Conservation (phyloP, 2,113 vertebrate species). For the Sakesphorus luctuosus region DNA sequence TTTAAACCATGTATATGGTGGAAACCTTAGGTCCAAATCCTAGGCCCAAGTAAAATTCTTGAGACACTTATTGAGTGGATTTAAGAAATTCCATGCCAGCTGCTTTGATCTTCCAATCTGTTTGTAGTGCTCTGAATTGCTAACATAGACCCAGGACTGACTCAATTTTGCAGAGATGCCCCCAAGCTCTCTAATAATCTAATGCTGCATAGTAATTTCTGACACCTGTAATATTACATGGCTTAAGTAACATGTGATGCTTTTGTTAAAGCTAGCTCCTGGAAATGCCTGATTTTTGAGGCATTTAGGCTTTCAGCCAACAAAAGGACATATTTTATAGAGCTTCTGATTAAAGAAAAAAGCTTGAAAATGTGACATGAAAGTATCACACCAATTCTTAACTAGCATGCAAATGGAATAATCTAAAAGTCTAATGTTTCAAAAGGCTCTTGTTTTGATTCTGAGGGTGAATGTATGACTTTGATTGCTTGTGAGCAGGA, state of each 20-base stretch:
- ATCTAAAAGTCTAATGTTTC: slow-evolving; percentile 30
- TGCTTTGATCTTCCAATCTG: neutral
- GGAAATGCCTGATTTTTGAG: neutral
- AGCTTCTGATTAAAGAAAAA: slow-evolving; percentile 4
- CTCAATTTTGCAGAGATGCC: neutral
- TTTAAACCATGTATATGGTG: neutral
- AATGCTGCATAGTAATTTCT: neutral
- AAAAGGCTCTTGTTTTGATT: slow-evolving; percentile 3
- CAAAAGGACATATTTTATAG: neutral
- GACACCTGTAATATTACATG: neutral
- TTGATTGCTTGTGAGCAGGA: neutral
- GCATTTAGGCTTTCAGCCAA: neutral
- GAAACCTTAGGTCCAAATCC: neutral
- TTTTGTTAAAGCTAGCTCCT: neutral
- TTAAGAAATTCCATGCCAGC: neutral
- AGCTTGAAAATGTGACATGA: neutral
- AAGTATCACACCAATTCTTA: neutral
- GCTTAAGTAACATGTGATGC: neutral
- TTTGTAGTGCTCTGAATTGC: neutral
- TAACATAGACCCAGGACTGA: neutral
- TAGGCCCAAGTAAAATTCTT: neutral
- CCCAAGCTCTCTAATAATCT: neutral
- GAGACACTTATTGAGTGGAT: neutral
- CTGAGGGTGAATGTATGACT: neutral
- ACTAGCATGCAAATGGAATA: slow-evolving; percentile 10